Evolutionary conservation across 1,140 invertebrate species (phyloP).

Genomic region (Conus betulinus): DNA sequence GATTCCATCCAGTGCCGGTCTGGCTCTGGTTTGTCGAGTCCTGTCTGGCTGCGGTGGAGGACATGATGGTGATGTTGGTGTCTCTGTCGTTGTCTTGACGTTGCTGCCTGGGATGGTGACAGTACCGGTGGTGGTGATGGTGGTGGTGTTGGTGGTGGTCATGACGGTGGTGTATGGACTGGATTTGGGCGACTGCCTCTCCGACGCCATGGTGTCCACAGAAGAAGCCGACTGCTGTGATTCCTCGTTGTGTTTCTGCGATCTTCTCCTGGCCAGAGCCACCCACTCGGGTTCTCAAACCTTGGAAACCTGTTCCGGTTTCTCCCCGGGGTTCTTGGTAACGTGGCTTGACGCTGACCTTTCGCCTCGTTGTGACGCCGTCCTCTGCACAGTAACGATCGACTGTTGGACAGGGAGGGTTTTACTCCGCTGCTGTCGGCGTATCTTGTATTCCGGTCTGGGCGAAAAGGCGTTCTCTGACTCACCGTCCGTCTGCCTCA

Average conservation of each 20-base stretch:
- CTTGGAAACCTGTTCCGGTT: background rate
- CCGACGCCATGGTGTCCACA: background rate
- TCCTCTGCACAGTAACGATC: slow-evolving; percentile 40
- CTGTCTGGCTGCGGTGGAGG: too few species aligned
- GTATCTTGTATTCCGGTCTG: slow-evolving; percentile 64
- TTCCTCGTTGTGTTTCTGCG: slow-evolving; percentile 28
- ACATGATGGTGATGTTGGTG: too few species aligned
- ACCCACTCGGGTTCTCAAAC: slow-evolving; percentile 46
- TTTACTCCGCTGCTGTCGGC: slow-evolving; percentile 62
- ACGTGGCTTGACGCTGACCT: background rate
- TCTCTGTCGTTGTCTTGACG: too few species aligned
- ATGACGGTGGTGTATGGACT: background rate
- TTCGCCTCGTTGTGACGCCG: slow-evolving; percentile 39
- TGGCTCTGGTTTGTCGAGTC: too few species aligned
- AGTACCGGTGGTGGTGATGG: too few species aligned
- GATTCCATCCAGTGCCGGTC: background rate
- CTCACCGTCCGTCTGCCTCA: slow-evolving; percentile 10
- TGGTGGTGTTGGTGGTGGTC: background rate
- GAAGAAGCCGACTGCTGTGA: background rate
- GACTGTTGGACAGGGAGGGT: slow-evolving; percentile 60
- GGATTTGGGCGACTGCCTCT: background rate
- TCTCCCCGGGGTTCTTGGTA: background rate
- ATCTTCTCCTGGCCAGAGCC: slow-evolving; percentile 43
- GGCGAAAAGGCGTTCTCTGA: slow-evolving; percentile 45
- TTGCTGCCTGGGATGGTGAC: too few species aligned